Conservation (phyloP, 1,140 invertebrate genomes). For the Pomacea maculata region DNA sequence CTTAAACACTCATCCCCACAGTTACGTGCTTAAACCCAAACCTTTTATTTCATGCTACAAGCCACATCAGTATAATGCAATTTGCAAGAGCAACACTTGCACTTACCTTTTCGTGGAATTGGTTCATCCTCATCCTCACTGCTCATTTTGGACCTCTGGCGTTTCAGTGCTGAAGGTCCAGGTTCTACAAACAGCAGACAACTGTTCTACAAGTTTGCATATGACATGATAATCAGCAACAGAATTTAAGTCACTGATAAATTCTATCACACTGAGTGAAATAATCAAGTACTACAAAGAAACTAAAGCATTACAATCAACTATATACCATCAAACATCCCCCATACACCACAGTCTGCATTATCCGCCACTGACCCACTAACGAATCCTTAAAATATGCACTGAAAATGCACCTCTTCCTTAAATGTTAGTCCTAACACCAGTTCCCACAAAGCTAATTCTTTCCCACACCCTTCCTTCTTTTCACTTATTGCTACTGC, state of each 20-base stretch:
- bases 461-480: no score
- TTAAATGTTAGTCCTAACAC: no score
- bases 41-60: not conserved
- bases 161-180: slow-evolving; percentile 17
- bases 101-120: slow-evolving; percentile 23
- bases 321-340: not conserved
- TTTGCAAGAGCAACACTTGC: not conserved
- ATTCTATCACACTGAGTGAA: not conserved
- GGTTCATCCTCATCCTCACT: slow-evolving; percentile 38
- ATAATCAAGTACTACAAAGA: not conserved
- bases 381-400: no score
- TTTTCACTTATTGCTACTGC: no score
- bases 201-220: not conserved
- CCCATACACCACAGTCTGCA: not conserved
- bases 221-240: not conserved
- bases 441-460: no score
- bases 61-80: not conserved
- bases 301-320: not conserved
- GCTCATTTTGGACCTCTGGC: slow-evolving; percentile 19
- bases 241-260: not conserved
- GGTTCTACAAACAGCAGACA: slow-evolving; percentile 17
- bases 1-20: no score
- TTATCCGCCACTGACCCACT: no score
- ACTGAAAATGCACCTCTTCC: no score
- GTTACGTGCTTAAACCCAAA: not conserved